A percentile compares a stretch with the other conserved stretches of the same genome.
phyloP scores from a whole-genome alignment of 2,888 invertebrate species.

The Cyrtodaria siliqua region DNA sequence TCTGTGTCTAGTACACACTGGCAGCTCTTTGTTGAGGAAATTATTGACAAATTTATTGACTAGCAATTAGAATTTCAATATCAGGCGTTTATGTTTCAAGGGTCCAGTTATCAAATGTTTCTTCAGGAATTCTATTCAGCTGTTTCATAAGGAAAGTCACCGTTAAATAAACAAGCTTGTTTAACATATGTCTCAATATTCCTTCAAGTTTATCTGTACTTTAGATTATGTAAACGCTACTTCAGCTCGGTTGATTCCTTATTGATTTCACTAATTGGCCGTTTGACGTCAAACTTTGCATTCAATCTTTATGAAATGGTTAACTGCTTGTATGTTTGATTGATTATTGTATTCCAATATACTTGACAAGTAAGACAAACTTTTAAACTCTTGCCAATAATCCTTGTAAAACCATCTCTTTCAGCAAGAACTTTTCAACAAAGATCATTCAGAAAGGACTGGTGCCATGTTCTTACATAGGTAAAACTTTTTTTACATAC shows the following conservation, averaged over 20 bases:
- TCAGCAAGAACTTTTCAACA: no score
- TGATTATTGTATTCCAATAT: no score
- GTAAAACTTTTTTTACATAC: no score
- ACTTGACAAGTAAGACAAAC: no score
- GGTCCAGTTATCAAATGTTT: constrained; percentile 26
- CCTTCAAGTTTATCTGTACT: no score
- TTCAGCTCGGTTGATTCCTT: neutral
- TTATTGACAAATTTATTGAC: constrained; percentile 38
- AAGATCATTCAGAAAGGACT: no score
- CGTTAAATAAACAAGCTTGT: constrained; percentile 38
- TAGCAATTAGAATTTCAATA: constrained; percentile 37
- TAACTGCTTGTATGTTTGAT: no score
- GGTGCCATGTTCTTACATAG: no score
- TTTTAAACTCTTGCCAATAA: no score
- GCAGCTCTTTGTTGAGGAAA: constrained; percentile 1
- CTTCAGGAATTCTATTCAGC: constrained; percentile 25
- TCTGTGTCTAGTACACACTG: neutral
- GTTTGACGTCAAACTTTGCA: no score
- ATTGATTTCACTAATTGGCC: constrained; percentile 7
- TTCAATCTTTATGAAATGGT: no score
- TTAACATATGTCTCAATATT: constrained; percentile 23
- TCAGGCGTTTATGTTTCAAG: constrained; percentile 19
- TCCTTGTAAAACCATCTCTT: no score
- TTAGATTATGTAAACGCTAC: neutral
- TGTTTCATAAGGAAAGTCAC: constrained; percentile 20